Percentiles rank a stretch among this genome's conserved stretches.
Conservation (phyloP, 2,113 vertebrate species). For the Enhydra lutris region DNA sequence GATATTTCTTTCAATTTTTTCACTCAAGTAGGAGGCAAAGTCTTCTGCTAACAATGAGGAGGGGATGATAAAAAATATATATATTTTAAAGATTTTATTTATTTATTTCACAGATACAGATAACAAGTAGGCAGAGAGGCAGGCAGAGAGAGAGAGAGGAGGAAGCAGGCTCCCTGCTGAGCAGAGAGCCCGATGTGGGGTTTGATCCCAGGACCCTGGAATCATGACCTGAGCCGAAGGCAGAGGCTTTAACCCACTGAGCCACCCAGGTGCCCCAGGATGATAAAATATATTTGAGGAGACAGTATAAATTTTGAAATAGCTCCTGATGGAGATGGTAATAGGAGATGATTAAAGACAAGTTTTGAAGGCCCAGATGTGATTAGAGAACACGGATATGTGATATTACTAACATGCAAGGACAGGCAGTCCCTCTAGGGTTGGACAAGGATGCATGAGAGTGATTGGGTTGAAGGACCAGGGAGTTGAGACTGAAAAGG, state of each 20-base stretch:
- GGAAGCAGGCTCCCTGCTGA: no score
- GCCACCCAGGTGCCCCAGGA: no score
- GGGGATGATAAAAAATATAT: background rate
- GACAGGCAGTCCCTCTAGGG: background rate
- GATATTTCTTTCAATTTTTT: background rate
- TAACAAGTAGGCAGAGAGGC: no score
- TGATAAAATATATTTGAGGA: background rate
- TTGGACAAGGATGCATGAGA: background rate
- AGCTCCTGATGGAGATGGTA: background rate
- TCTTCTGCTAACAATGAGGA: background rate
- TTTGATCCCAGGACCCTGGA: no score
- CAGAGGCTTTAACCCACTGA: no score
- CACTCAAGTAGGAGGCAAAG: background rate
- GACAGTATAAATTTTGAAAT: conserved; percentile 18
- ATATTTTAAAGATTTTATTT: no score
- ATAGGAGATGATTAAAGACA: background rate
- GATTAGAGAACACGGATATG: background rate
- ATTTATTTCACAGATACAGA: no score
- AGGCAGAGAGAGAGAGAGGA: no score
- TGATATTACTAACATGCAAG: background rate
- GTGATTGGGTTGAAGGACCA: background rate
- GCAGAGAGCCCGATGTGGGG: no score
- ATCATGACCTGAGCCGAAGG: no score
- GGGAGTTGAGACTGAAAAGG: background rate
- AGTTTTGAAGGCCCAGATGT: background rate